Evolutionary conservation across 2,113 vertebrate species (phyloP).

Genomic region (Nestor notabilis): DNA sequence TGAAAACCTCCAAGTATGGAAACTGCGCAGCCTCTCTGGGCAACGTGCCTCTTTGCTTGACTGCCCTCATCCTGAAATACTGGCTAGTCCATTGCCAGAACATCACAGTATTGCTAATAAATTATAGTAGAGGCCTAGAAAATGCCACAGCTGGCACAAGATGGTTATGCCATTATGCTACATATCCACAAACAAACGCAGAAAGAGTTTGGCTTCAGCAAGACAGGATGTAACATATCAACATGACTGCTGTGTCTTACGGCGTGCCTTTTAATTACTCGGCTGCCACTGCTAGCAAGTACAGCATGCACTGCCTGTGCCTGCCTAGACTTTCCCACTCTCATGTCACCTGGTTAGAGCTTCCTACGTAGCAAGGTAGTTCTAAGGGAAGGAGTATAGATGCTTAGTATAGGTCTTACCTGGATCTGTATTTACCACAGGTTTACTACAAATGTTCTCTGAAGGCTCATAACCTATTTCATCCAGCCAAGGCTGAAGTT

Average conservation of each 20-base stretch:
- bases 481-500: conserved; percentile 88
- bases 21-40: not conserved
- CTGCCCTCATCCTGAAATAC: not conserved
- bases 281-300: not conserved
- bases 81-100: not conserved
- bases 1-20: not conserved
- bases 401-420: conserved; percentile 78
- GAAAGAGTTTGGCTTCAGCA: not conserved
- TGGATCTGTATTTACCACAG: conserved; percentile 90
- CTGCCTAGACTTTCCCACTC: not conserved
- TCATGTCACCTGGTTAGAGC: not conserved
- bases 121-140: not conserved
- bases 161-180: not conserved
- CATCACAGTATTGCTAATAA: not conserved
- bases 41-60: not conserved
- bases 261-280: not conserved
- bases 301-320: not conserved
- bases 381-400: not conserved
- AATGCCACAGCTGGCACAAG: not conserved
- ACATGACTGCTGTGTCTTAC: not conserved
- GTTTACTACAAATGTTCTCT: conserved; percentile 65
- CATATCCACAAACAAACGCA: not conserved
- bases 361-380: not conserved
- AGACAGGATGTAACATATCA: not conserved
- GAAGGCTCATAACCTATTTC: conserved; percentile 83